Conservation (phyloP, 2,797 vertebrate species). For the Pseudotriccus pelzelni region DNA sequence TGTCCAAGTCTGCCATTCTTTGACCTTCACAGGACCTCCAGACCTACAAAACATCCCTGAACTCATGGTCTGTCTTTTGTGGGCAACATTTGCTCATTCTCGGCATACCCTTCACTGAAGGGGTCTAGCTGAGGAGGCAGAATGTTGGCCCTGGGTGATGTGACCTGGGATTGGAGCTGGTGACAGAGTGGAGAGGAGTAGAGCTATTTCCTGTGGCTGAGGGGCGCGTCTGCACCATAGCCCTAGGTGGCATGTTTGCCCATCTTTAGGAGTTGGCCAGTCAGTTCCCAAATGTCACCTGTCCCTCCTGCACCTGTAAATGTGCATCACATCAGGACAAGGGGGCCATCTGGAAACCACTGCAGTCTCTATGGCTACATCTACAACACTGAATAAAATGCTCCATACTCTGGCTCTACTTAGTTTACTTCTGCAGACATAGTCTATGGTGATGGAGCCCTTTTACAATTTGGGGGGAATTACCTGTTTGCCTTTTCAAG, state of each 20-base stretch:
- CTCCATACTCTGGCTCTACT: background rate
- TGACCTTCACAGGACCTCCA: background rate
- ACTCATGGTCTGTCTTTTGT: accelerated
- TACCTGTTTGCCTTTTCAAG: background rate
- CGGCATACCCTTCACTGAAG: accelerated
- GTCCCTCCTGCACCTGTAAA: background rate
- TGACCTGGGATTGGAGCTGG: background rate
- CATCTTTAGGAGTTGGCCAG: background rate
- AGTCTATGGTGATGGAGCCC: background rate
- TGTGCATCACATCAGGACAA: background rate
- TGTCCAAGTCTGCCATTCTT: background rate
- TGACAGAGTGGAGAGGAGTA: background rate
- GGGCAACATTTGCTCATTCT: background rate
- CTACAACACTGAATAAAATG: background rate
- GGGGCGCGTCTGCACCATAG: background rate
- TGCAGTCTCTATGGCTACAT: background rate
- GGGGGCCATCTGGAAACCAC: background rate
- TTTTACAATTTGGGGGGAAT: background rate
- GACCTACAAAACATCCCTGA: background rate
- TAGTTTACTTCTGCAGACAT: background rate
- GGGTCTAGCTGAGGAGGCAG: background rate
- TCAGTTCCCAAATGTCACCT: background rate
- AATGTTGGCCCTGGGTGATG: background rate
- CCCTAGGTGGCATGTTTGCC: background rate
- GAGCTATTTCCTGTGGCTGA: background rate